Base-by-base conservation (phyloP, 2,113 vertebrate genomes). In the Lagopus muta region DNA sequence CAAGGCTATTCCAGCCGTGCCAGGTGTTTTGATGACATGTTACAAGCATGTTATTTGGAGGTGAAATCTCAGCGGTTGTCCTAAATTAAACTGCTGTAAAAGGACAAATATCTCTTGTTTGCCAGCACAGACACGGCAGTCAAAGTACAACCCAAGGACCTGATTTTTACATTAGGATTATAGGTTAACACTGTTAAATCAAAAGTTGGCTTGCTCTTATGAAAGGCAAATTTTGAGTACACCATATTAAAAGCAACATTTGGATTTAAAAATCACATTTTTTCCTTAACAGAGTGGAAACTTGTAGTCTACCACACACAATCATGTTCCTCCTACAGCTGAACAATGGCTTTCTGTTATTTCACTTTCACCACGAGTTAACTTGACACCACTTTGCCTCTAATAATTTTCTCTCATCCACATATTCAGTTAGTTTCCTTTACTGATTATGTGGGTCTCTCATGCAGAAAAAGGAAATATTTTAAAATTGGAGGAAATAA, bases 391-490 rank as follows among this genome's bases (percentile, higher is more conserved):
- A 72, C 38, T 92, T 91, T 28, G 2, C 12, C 61, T 83, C 61
- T 42, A 86, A 86, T 72, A 0, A 81, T 83, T 94, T 88, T 91
- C 75, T 91, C 65, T 86, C 1, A 1, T 11, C 32, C 43, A 34
- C 55, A 47, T 57, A 93, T 64, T 81, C 43, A 61, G 60, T 65
- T 62, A 43, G 42, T 79, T 96, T 95, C 72, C 38, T 27, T 67
- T 74, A 54, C 42, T 78, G 78, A 67, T 81, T 72, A 88, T 27
- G 32, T 43, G 57, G 10, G 43, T 52, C 60, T 94, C 43, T 86
- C 69, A 92, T 43, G 85, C 36, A 92, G 82, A 72, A 81, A 88
- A 86, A 84, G 20, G 43, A 94, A 91, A 86, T 72, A 60, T 81
- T 88, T 25, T 1, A 79, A 89, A 87, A 92, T 34, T 45, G n/a